Evolutionary conservation across 2,113 vertebrate genomes (phyloP).

Genomic region (Macaca mulatta): DNA sequence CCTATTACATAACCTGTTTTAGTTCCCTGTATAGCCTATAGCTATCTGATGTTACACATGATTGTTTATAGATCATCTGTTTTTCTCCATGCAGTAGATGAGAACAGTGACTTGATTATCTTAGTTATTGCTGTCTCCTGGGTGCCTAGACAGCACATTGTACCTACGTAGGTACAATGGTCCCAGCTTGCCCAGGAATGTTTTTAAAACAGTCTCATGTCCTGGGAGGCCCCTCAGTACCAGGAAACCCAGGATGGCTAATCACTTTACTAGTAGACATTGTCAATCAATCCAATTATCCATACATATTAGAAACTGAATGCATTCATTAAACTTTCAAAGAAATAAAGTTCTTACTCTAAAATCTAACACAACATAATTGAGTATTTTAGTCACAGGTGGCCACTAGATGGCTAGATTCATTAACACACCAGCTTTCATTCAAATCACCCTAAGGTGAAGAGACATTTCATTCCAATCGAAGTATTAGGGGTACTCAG

Average conservation of each 20-base stretch:
- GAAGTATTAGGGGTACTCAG: background rate
- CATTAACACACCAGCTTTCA: background rate
- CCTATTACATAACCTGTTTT: rapidly evolving
- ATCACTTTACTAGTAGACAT: background rate
- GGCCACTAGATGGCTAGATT: background rate
- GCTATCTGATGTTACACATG: no score
- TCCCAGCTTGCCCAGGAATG: background rate
- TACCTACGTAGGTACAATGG: background rate
- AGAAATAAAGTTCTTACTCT: background rate
- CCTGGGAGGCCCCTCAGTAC: background rate
- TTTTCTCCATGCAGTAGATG: background rate
- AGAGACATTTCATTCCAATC: background rate
- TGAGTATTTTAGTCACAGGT: background rate
- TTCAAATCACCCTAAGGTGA: background rate
- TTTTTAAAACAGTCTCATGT: background rate
- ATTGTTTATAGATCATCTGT: rapidly evolving
- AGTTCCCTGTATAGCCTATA: background rate
- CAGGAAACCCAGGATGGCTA: background rate
- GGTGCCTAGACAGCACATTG: background rate
- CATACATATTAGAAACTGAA: background rate
- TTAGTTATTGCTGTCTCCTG: background rate
- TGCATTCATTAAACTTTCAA: background rate
- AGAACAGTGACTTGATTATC: background rate
- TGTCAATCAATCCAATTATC: background rate
- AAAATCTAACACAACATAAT: background rate